Percentiles rank a stretch among this genome's conserved stretches.
Evolutionary conservation across 2,888 invertebrate species (phyloP).

Genomic region (Ophonus ardosiacus): DNA sequence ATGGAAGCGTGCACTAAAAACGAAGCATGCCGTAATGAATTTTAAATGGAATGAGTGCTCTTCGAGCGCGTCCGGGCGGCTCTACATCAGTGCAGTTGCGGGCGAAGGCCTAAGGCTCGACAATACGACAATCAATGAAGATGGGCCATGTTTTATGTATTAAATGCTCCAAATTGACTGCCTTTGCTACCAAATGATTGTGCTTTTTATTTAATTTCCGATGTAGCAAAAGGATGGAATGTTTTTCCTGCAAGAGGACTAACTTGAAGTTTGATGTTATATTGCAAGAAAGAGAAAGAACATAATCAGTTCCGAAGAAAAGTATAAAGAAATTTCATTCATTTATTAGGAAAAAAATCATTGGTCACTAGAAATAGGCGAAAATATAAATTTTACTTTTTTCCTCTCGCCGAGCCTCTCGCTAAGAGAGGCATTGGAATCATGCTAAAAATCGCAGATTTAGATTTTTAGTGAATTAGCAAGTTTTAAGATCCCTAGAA

Average conservation of each 20-base stretch:
- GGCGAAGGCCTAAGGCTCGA: not conserved
- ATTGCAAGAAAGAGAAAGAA: too few species aligned
- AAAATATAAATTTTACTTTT: too few species aligned
- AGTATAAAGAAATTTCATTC: too few species aligned
- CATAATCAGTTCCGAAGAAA: too few species aligned
- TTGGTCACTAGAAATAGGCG: too few species aligned
- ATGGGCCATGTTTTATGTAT: not conserved
- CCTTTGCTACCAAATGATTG: not conserved
- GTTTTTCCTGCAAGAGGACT: not conserved
- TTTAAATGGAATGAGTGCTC: conserved; percentile 56
- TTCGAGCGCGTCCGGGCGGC: not conserved
- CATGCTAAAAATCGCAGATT: too few species aligned
- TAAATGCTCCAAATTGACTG: not conserved
- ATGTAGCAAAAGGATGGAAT: not conserved
- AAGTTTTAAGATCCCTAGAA: too few species aligned
- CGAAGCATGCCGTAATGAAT: conserved; percentile 56
- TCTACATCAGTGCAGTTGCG: conserved; percentile 40
- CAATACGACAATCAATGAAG: conserved; percentile 11
- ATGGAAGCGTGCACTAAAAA: conserved; percentile 53
- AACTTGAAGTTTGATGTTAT: too few species aligned
- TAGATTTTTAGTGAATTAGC: too few species aligned
- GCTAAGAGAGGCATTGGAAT: too few species aligned
- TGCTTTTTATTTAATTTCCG: not conserved
- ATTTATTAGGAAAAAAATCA: too few species aligned
- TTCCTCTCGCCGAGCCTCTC: too few species aligned